Evolutionary conservation across 2,797 vertebrate genomes (phyloP), one percentile per base, ranked within the genome.

Genomic region (Poecilia gillii): DNA sequence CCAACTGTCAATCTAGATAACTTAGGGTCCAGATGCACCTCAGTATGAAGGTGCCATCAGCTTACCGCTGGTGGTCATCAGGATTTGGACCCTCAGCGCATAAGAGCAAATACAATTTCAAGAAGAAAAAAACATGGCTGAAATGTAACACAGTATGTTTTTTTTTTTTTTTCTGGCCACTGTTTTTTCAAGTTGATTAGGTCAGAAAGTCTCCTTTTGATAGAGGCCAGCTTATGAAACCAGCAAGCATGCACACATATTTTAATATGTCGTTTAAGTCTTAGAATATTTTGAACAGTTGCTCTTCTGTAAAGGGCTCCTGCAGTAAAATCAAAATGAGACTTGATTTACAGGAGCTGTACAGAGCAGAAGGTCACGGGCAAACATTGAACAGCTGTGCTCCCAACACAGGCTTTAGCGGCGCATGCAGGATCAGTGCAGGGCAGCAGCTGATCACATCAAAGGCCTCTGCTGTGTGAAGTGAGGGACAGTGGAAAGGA

Each of bases 381-480:
- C 64, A 68, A 77, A 86, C 82, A 79, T n/a, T 74, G 80, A 90
- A 88, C 87, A 90, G 91, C 87, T 91, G 91, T 85, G 76, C 73
- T 81, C 74, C 71, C 57, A 66, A 84, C 81, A 77, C 74, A 73
- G 77, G 84, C 82, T 73, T 20, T 53, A 57, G 77, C 16, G 79
- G 87, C 47, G 36, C 79, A 47, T 59, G 82, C 41, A 78, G 80
- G 88, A 88, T 89, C 82, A 85, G 83, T 75, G 83, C 83, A 43
- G 73, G 3, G 72, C 82, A 83, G 36, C 83, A 87, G 85, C 84
- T 82, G 90, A 88, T 87, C 85, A 89, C 88, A 90, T 92, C 88
- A 90, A 91, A 93, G 86, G 78, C 78, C 57, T 82, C 79, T 18
- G 73, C 88, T 87, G 85, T 89, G 90, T 75, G 85, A 83, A 75